These are phyloP conservation scores for Calosoma granatense DNA, from an alignment of 1,140 invertebrate genomes.

Conservation along the genomic window DNA sequence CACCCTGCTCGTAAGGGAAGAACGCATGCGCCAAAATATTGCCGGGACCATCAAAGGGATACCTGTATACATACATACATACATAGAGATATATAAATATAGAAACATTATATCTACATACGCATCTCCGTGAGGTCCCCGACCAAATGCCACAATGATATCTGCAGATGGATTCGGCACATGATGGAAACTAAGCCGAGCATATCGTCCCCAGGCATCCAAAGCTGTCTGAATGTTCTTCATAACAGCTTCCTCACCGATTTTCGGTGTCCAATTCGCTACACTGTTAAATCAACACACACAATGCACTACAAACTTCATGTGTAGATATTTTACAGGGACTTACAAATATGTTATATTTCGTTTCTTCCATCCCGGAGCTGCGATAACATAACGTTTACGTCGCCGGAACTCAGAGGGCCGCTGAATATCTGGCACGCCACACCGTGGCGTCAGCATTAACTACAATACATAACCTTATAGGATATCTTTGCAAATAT, in stretches of 20 bases:
- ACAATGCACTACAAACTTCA: neutral
- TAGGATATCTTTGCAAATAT: no score
- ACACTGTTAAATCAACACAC: constrained; percentile 37
- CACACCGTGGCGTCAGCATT: constrained; percentile 51
- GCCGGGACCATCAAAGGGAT: constrained; percentile 60
- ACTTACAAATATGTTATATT: constrained; percentile 49
- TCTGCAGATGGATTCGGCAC: constrained; percentile 40
- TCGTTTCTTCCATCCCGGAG: constrained; percentile 50
- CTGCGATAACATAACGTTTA: constrained; percentile 47
- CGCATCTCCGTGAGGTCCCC: constrained; percentile 52
- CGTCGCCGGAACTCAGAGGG: constrained; percentile 25
- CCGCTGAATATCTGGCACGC: constrained; percentile 46
- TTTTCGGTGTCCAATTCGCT: constrained; percentile 50
- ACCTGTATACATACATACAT: constrained; percentile 32
- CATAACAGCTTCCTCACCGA: constrained; percentile 41
- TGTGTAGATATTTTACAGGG: neutral
- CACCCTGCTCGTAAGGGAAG: constrained; percentile 45
- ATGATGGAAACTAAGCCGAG: constrained; percentile 43
- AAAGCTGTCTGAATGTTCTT: constrained; percentile 46
- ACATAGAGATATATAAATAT: constrained; percentile 10
- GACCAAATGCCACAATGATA: constrained; percentile 53
- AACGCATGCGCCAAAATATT: constrained; percentile 65
- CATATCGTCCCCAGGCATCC: constrained; percentile 51
- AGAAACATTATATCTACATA: constrained; percentile 20
- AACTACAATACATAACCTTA: no score